Conservation (phyloP, 2,797 vertebrate species). For the Cossypha polioptera region DNA sequence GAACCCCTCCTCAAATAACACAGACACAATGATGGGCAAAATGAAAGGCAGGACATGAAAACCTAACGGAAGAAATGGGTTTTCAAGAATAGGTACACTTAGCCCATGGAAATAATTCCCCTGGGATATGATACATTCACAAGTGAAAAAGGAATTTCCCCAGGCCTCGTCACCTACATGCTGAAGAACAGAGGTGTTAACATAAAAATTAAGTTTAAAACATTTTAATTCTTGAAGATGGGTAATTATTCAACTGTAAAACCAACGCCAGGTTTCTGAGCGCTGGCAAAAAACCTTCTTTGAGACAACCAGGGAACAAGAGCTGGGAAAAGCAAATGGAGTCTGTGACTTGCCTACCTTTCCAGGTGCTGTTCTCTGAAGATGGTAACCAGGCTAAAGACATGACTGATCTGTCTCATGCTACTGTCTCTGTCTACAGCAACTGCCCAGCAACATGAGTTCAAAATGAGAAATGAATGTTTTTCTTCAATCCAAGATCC, state of each 20-base stretch:
- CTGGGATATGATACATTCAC: neutral
- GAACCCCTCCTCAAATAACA: neutral
- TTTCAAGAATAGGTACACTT: neutral
- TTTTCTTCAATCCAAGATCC: neutral
- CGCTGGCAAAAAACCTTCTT: neutral
- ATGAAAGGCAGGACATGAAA: neutral
- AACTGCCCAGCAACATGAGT: neutral
- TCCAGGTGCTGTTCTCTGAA: neutral
- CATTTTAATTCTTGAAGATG: neutral
- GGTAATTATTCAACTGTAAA: neutral
- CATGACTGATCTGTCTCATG: neutral
- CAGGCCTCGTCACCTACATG: neutral
- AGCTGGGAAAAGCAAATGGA: neutral
- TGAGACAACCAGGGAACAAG: neutral
- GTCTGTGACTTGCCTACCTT: neutral
- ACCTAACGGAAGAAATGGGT: neutral
- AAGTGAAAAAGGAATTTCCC: neutral
- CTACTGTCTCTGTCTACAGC: neutral
- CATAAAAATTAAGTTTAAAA: neutral
- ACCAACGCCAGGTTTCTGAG: neutral
- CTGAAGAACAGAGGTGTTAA: neutral
- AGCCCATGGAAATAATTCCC: neutral
- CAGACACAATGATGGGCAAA: neutral
- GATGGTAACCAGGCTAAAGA: neutral
- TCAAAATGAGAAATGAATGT: neutral